Evolutionary conservation across 1,140 invertebrate species (phyloP), one percentile per base, ranked within the genome.

Genomic region (Trichogramma pretiosum): DNA sequence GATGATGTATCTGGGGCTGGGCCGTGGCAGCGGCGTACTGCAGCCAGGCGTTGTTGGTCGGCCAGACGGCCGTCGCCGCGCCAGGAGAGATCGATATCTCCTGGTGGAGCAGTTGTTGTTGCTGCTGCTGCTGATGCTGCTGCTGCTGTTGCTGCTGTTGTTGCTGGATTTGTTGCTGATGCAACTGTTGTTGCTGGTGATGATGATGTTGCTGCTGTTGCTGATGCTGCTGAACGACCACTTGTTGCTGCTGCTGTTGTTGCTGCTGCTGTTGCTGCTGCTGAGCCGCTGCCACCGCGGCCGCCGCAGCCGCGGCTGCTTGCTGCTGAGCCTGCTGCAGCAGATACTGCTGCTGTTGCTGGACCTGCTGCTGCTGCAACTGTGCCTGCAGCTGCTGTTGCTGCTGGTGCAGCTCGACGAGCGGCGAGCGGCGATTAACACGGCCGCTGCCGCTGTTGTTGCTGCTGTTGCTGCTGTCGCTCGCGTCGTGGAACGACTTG

Each of bases 21-120:
- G 53, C 44, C 52, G 51, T 43, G 64, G 56, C 33, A 66, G 57
- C 14, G 64, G 56, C 40, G 66, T 59, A 46, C n/a, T 60, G 61
- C 17, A 62, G 52, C 62, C 62, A 62, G 48, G 56, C 59, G 10
- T 58, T 32, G 47, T 55, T 55, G 14, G 57, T 30, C 30, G 61
- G 54, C 56, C 57, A 59, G 22, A 57, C 49, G 22, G 55, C 48
- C 41, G 61, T 38, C 24, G 51, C 59, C 51, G 45, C 49, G 39
- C 44, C 60, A 48, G 47, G 58, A 44, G 52, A 57, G 52, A n/a
- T n/a, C n/a, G n/a, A n/a, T n/a, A n/a, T n/a, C n/a, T n/a, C n/a
- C n/a, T n/a, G 24, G 10, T 30, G 26, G 26, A 9, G 26, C 26
- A 9, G 26, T 13, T 30, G 26, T 30, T 30, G 26, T 30, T 30